phyloP scores from a whole-genome alignment of 2,797 vertebrate species.

The Microcaecilia unicolor region DNA sequence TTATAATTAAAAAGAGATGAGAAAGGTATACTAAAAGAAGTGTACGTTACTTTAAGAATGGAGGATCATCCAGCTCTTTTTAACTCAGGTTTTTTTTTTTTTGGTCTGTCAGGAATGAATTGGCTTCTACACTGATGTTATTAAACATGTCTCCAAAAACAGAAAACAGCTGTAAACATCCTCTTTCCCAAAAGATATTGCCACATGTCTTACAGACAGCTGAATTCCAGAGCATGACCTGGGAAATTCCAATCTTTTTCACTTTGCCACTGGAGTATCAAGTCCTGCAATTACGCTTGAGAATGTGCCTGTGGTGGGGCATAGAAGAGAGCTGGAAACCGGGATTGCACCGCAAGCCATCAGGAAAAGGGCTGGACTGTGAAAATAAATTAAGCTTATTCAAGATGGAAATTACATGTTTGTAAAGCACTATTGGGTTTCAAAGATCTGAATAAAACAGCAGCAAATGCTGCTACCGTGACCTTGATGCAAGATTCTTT shows the following conservation, averaged over 20 bases:
- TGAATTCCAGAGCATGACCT: constrained; percentile 12
- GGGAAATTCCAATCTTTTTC: constrained; percentile 22
- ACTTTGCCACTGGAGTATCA: not conserved
- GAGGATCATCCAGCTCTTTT: not conserved
- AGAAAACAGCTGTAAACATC: constrained; percentile 19
- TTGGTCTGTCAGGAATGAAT: not conserved
- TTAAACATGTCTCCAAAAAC: constrained; percentile 15
- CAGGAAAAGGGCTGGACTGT: constrained; percentile 3
- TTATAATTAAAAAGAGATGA: too few species aligned
- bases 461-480: not conserved
- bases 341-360: constrained; percentile 6
- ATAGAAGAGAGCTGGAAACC: not conserved
- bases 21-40: too few species aligned
- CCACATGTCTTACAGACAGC: not conserved
- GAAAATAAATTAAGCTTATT: constrained; percentile 6
- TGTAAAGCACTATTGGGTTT: not conserved
- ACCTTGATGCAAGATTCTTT: not conserved
- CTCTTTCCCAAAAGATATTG: not conserved
- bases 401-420: not conserved
- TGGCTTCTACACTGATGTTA: not conserved
- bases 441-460: not conserved
- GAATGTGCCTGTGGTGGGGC: constrained; percentile 6
- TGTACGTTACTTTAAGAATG: not conserved
- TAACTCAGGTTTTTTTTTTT: not conserved
- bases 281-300: not conserved